Evolutionary conservation across 1,140 invertebrate species (phyloP).

Genomic region (Sycophila sp.): DNA sequence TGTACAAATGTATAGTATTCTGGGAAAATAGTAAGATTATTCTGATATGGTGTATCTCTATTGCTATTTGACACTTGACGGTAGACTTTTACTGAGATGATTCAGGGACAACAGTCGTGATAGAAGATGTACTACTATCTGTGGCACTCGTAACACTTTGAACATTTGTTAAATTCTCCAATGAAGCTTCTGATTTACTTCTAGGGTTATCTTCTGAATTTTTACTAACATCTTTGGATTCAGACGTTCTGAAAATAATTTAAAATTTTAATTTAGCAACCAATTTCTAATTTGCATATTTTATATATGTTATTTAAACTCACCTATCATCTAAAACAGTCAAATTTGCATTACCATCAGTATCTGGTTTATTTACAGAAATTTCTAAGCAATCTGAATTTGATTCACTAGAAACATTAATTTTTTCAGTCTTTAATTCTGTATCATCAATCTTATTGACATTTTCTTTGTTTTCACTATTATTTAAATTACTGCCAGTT

Average conservation of each 20-base stretch:
- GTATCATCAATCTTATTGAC: conserved; percentile 1
- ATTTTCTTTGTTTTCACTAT: conserved; percentile 2
- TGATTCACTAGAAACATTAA: neutral
- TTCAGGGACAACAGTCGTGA: neutral
- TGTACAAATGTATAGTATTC: conserved; percentile 50
- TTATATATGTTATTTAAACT: neutral
- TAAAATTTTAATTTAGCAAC: too few relatives aligned
- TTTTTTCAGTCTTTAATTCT: conserved; percentile 22
- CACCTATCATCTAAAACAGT: conserved; percentile 43
- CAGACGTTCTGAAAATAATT: conserved; percentile 17
- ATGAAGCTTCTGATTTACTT: conserved; percentile 3
- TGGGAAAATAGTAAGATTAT: conserved; percentile 53
- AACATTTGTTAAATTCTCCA: neutral
- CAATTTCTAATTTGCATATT: too few relatives aligned
- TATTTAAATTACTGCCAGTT: conserved; percentile 1
- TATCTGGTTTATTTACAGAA: conserved; percentile 42
- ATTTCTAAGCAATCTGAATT: conserved; percentile 32
- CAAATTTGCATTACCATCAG: conserved; percentile 46
- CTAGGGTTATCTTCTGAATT: conserved; percentile 1
- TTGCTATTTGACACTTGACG: conserved; percentile 37
- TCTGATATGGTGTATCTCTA: conserved; percentile 58
- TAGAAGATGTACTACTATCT: conserved; percentile 15
- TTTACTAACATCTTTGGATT: conserved; percentile 12
- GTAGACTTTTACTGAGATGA: conserved; percentile 17
- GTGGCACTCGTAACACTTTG: neutral